Percentiles rank a stretch among this genome's conserved stretches.
Conservation (phyloP, 2,797 vertebrate species). For the Sebastes oblongus region DNA sequence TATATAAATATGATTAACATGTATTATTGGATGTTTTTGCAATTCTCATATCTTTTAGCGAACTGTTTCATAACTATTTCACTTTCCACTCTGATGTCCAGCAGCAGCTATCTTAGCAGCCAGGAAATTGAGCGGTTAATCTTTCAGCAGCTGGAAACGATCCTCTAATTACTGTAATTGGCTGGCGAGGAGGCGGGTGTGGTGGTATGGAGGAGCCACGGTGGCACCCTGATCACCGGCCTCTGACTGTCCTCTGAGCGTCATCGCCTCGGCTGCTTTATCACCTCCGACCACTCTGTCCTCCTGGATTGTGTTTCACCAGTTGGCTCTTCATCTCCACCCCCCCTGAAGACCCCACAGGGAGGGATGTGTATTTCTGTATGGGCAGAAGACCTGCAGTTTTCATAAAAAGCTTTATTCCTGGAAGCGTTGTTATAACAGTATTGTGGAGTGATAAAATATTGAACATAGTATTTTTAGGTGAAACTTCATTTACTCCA, state of each 20-base stretch:
- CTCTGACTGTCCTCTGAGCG: slow-evolving; percentile 49
- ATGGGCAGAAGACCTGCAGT: background rate
- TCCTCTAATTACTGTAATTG: slow-evolving; percentile 76
- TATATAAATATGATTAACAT: background rate
- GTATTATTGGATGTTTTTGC: background rate
- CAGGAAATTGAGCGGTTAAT: slow-evolving; percentile 57
- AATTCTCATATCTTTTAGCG: background rate
- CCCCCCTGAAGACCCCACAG: slow-evolving; percentile 31
- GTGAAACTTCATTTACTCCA: slow-evolving; percentile 5
- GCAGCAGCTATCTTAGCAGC: slow-evolving; percentile 9
- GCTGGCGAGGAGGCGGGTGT: slow-evolving; percentile 46
- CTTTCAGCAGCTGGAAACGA: slow-evolving; percentile 63
- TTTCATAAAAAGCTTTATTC: slow-evolving; percentile 11
- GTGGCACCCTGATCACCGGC: slow-evolving; percentile 45
- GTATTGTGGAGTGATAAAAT: slow-evolving; percentile 19
- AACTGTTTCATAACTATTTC: slow-evolving; percentile 1
- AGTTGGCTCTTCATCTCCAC: background rate
- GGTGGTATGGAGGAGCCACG: slow-evolving; percentile 38
- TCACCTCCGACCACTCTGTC: slow-evolving; percentile 52
- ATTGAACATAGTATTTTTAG: slow-evolving; percentile 10
- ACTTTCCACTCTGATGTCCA: slow-evolving; percentile 11
- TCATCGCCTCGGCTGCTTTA: slow-evolving; percentile 54
- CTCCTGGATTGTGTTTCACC: slow-evolving; percentile 56
- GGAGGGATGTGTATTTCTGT: slow-evolving; percentile 19
- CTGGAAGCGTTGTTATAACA: background rate